Base-by-base conservation (phyloP, 1,140 invertebrate genomes). In the Zaprionus africanus region DNA sequence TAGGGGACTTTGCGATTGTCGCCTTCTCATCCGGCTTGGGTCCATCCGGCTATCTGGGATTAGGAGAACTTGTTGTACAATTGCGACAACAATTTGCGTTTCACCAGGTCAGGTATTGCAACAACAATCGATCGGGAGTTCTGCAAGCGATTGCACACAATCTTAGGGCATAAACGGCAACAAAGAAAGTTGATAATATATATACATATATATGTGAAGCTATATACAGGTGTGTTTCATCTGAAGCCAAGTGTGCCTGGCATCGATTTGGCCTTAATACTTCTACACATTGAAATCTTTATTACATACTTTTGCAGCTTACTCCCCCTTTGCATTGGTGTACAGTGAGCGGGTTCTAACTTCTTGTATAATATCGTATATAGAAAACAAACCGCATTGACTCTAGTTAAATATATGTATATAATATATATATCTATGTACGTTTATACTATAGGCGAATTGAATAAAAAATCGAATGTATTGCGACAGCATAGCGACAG, bases 381-480 rank as follows among this genome's bases (percentile, higher is more conserved):
- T 36, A 43, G n/a, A 46, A 70, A 56, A 66, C 49, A 73, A 63
- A 58, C 36, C 43, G 38, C 59, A 46, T 60, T 62, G 54, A 61
- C 24, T 80, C 80, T 71, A 84, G 57, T 85, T 85, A 81, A 88
- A 90, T 79, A 88, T 83, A 60, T 78, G 53, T 77, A 61, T 78
- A 69, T 70, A 63, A 69, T 70, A 63, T 67, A 73, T 73, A 65
- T 77, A 78, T 81, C 73, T 78, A 79, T 76, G 58, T 86, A 46
- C 17, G 38, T 46, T 46, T 85, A 83, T 78, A 70, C 78, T 77
- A 81, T 88, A 90, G 54, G 81, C 85, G 81, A 68, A 81, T 76
- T 85, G 74, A 74, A 60, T 75, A 79, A 78, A 81, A 86, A 87
- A 91, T 90, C 81, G 90, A 92, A 92, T 92, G 86, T 92, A 92